phyloP scores from a whole-genome alignment of 2,797 vertebrate genomes.

The Cyclura pinguis region DNA sequence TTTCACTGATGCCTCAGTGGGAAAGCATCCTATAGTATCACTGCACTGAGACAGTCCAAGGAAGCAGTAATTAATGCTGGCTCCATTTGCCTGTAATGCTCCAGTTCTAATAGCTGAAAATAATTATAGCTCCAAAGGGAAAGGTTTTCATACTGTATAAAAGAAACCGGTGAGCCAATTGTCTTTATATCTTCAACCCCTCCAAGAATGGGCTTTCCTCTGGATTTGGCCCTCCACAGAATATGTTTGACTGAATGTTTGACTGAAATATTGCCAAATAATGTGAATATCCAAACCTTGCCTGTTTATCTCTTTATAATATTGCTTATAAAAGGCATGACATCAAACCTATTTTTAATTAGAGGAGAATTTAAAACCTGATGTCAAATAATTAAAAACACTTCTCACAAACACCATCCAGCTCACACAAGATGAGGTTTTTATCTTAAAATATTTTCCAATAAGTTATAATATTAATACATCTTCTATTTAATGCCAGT shows the following conservation, averaged over 20 bases:
- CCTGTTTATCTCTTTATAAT: not conserved
- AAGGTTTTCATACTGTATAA: not conserved
- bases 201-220: no score
- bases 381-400: not conserved
- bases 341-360: constrained; percentile 12
- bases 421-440: not conserved
- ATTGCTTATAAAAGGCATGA: not conserved
- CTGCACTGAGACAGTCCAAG: no score
- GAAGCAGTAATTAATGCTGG: not conserved
- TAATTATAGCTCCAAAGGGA: not conserved
- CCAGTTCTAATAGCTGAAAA: not conserved
- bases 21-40: no score
- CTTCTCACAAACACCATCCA: not conserved
- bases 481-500: not conserved
- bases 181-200: not conserved
- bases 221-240: not conserved
- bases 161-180: not conserved
- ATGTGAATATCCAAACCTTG: not conserved
- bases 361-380: not conserved
- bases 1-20: no score
- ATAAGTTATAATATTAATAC: not conserved
- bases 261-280: not conserved
- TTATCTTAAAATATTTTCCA: not conserved
- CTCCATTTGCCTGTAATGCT: not conserved
- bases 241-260: not conserved